These are phyloP conservation scores for Solea solea DNA, from an alignment of 2,113 vertebrate species.

Conservation along the genomic window DNA sequence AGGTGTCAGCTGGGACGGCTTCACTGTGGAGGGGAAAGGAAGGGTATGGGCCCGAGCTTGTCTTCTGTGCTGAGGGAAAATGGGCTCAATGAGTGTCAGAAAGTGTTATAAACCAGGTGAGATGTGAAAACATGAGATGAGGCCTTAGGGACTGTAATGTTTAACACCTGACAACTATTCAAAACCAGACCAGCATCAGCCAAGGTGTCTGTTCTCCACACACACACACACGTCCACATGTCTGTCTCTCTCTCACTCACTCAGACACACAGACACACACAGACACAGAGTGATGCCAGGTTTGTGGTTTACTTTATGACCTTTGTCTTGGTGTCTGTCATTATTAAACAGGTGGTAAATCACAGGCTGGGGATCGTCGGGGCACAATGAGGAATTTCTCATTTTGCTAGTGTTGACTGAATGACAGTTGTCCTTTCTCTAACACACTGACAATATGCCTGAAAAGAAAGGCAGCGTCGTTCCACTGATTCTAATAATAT, in stretches of 20 bases:
- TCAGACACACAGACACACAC: slow-evolving; percentile 24
- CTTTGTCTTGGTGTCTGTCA: slow-evolving; percentile 36
- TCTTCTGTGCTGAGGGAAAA: slow-evolving; percentile 24
- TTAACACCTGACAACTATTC: slow-evolving; percentile 55
- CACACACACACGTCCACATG: slow-evolving; percentile 16
- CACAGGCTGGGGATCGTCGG: not conserved
- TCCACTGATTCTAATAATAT: slow-evolving; percentile 28
- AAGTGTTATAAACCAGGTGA: slow-evolving; percentile 39
- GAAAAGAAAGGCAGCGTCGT: not conserved
- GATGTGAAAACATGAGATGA: slow-evolving; percentile 17
- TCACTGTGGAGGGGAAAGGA: slow-evolving; percentile 34
- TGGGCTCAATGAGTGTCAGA: slow-evolving; percentile 32
- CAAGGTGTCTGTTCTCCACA: slow-evolving; percentile 8
- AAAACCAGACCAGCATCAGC: slow-evolving; percentile 33
- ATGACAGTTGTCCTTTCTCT: slow-evolving; percentile 30
- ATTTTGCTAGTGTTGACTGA: slow-evolving; percentile 65
- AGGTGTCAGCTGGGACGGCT: slow-evolving; percentile 63
- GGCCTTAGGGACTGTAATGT: slow-evolving; percentile 31
- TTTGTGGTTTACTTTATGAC: slow-evolving; percentile 17
- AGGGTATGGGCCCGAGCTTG: slow-evolving; percentile 29
- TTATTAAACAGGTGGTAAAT: slow-evolving; percentile 49
- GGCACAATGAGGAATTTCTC: slow-evolving; percentile 59
- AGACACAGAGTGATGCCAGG: slow-evolving; percentile 20
- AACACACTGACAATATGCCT: slow-evolving; percentile 5
- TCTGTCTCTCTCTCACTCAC: slow-evolving; percentile 1